Evolutionary conservation across 2,797 vertebrate genomes (phyloP).

Genomic region (Anguilla anguilla): DNA sequence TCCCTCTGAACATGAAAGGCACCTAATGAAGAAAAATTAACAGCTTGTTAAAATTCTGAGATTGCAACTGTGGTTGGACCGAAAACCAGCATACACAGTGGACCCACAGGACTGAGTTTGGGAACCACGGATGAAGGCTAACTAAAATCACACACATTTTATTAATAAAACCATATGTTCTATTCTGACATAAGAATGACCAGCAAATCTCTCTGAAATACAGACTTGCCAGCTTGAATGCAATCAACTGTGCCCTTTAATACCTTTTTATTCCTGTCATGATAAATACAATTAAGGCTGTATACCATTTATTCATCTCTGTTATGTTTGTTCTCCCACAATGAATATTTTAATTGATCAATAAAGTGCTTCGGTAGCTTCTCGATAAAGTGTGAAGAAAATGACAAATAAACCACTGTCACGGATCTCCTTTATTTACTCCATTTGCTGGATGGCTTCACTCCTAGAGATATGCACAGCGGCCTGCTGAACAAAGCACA

Average conservation of each 20-base stretch:
- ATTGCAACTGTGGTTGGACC: no score
- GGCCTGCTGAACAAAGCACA: neutral
- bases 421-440: constrained; percentile 19
- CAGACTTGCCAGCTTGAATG: neutral
- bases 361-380: constrained; percentile 15
- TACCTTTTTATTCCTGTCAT: neutral
- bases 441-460: constrained; percentile 22
- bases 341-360: constrained; percentile 22
- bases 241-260: neutral
- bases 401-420: neutral
- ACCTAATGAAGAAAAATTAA: no score
- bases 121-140: neutral
- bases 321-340: neutral
- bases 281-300: constrained; percentile 11
- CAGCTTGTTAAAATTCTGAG: no score
- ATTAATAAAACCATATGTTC: neutral
- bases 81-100: no score
- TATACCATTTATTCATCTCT: constrained; percentile 10
- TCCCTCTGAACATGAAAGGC: no score
- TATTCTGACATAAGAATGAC: neutral
- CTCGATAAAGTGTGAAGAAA: constrained; percentile 22
- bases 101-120: no score
- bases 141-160: neutral
- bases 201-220: neutral
- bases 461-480: constrained; percentile 10